Evolutionary conservation across 30 jellyfish, hydroid and myxozoan species (phyloP), one percentile per base, ranked within the genome.

Genomic region (Chironex yamaguchii): DNA sequence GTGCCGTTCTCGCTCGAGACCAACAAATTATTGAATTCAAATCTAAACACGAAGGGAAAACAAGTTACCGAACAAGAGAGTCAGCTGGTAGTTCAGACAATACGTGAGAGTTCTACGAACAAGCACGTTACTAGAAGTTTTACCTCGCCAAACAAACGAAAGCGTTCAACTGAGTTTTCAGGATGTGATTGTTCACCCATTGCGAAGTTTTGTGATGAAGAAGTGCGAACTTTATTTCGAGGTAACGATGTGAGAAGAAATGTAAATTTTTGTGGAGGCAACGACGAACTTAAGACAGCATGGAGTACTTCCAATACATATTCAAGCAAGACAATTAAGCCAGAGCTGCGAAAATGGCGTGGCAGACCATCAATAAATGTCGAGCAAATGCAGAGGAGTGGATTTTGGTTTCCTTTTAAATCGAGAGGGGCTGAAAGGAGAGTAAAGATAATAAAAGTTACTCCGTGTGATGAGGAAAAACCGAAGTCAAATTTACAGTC

Each of bases 331-430:
- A 17, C 17, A 42, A 42, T 42, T 42, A 42, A 42, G 58, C 58
- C 58, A 6, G 58, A 42, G 58, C 58, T 42, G 17, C 58, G 58
- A 42, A 42, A 42, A 42, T 42, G 58, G 58, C 58, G 58, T 42
- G 58, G 58, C 58, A 42, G 58, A 17, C 58, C 58, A 42, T 42
- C 58, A 6, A 42, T 42, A 42, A 42, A 42, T 42, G 58, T 42
- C 58, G 58, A 42, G 58, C 58, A 42, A 42, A 42, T 42, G 58
- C 58, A 42, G 9, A 9, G 58, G 17, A 42, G 58, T 42, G 58
- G 58, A 42, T 6, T 42, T 42, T 84, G 94, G 94, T 34, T 84
- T 53, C 94, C 87, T 4, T 62, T 71, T 6, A 68, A 69, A 29
- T 29, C 72, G 32, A 69, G 85, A 22, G 71, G 67, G 4, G 30